phyloP scores from a whole-genome alignment of 2,888 invertebrate genomes.

The Galerucella calmariensis region DNA sequence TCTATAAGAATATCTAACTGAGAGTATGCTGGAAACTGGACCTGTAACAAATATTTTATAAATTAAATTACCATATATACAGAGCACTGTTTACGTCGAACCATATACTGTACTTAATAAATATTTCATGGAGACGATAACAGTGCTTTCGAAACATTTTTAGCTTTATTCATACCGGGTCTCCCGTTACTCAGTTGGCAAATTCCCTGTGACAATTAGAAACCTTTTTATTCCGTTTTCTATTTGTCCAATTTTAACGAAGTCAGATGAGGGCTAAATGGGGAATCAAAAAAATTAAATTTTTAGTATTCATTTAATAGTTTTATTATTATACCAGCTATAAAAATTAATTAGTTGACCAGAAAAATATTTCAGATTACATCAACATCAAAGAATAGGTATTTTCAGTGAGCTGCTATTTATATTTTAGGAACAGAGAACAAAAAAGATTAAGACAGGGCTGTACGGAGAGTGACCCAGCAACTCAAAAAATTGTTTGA shows the following conservation, averaged over 20 bases:
- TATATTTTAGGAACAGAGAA: no score
- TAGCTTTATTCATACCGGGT: slow-evolving; percentile 22
- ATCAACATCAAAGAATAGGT: slow-evolving; percentile 22
- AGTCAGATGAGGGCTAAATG: slow-evolving; percentile 27
- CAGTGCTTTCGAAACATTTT: slow-evolving; percentile 1
- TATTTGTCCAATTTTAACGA: slow-evolving; percentile 28
- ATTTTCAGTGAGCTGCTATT: no score
- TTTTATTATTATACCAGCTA: background rate
- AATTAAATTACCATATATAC: slow-evolving; percentile 9
- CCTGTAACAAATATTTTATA: slow-evolving; percentile 68
- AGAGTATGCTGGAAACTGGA: slow-evolving; percentile 85
- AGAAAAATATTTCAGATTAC: background rate
- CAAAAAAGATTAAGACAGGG: no score
- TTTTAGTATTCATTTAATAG: slow-evolving; percentile 18
- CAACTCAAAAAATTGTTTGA: no score
- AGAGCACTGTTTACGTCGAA: slow-evolving; percentile 9
- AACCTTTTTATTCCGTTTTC: slow-evolving; percentile 21
- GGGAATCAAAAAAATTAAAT: slow-evolving; percentile 26
- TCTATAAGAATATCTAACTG: slow-evolving; percentile 84
- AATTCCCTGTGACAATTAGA: slow-evolving; percentile 26
- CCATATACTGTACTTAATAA: background rate
- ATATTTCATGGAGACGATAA: background rate
- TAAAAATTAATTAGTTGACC: background rate
- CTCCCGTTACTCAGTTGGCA: slow-evolving; percentile 21
- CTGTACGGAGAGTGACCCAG: no score